phyloP scores from a whole-genome alignment of 1,140 invertebrate species.

The Pseudomyrmex cubaensis region DNA sequence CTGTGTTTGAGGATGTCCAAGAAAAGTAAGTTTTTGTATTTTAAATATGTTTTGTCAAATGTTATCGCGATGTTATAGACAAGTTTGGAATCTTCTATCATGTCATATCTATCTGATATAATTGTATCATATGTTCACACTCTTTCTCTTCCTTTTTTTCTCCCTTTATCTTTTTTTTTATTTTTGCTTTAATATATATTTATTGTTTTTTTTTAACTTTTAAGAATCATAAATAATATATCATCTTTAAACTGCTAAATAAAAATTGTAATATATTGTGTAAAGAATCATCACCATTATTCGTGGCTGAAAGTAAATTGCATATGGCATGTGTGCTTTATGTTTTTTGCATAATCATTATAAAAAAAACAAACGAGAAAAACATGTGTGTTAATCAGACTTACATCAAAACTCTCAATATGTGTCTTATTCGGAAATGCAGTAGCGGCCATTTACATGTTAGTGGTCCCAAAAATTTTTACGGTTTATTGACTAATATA shows the following conservation, averaged over 20 bases:
- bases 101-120: neutral
- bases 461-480: too few relatives aligned
- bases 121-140: too few relatives aligned
- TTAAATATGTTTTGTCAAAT: constrained; percentile 18
- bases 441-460: too few relatives aligned
- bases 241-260: constrained; percentile 54
- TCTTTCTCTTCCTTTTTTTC: too few relatives aligned
- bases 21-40: constrained; percentile 87
- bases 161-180: too few relatives aligned
- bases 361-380: constrained; percentile 27
- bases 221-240: neutral
- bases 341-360: constrained; percentile 66
- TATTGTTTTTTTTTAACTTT: too few relatives aligned
- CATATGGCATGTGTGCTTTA: constrained; percentile 78
- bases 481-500: too few relatives aligned
- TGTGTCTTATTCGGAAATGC: too few relatives aligned
- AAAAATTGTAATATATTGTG: constrained; percentile 58
- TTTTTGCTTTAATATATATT: too few relatives aligned
- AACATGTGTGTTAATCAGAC: constrained; percentile 42
- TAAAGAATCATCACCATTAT: constrained; percentile 36
- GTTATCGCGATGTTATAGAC: constrained; percentile 13
- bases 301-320: constrained; percentile 61
- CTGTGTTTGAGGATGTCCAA: constrained; percentile 86
- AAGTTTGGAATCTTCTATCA: constrained; percentile 67
- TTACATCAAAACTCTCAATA: neutral